These are phyloP conservation scores for Plumapathes pennacea DNA, from an alignment of 92 coral and sea anemone genomes.

Conservation along the genomic window DNA sequence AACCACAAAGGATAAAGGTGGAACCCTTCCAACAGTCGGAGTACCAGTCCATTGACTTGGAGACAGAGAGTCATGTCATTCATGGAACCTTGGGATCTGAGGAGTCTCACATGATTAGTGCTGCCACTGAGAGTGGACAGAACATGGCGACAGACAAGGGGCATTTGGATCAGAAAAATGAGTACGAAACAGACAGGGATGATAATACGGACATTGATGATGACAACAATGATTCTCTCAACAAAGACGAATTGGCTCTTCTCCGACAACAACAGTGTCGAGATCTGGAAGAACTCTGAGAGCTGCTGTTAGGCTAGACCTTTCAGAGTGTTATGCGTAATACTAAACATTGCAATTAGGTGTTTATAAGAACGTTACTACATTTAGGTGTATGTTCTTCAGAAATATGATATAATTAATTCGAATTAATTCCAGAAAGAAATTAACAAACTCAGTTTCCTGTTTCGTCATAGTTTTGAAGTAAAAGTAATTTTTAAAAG, in stretches of 20 bases:
- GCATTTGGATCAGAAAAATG: slow-evolving; percentile 1
- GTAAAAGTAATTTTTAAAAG: background rate
- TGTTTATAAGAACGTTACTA: too few relatives aligned
- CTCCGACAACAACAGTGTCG: slow-evolving; percentile 4
- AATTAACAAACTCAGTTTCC: too few relatives aligned
- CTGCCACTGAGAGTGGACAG: too few relatives aligned
- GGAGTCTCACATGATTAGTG: too few relatives aligned
- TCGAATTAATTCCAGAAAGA: too few relatives aligned
- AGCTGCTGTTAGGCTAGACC: slow-evolving; percentile 10
- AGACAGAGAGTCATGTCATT: background rate
- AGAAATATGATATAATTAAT: too few relatives aligned
- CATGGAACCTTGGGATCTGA: too few relatives aligned
- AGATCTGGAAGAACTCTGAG: slow-evolving; percentile 10
- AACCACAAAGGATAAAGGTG: slow-evolving; percentile 6
- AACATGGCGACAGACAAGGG: too few relatives aligned
- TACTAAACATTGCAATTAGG: too few relatives aligned
- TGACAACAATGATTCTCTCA: background rate
- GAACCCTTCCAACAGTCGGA: slow-evolving; percentile 2
- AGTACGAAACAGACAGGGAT: slow-evolving; percentile 19
- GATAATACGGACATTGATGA: background rate
- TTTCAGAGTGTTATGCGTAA: background rate
- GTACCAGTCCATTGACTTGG: too few relatives aligned
- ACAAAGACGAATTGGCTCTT: background rate
- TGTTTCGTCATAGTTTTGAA: background rate
- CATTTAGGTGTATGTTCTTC: too few relatives aligned